A percentile compares a stretch with the other conserved stretches of the same genome.
phyloP scores from a whole-genome alignment of 1,140 invertebrate genomes.

The Zaprionus capensis region DNA sequence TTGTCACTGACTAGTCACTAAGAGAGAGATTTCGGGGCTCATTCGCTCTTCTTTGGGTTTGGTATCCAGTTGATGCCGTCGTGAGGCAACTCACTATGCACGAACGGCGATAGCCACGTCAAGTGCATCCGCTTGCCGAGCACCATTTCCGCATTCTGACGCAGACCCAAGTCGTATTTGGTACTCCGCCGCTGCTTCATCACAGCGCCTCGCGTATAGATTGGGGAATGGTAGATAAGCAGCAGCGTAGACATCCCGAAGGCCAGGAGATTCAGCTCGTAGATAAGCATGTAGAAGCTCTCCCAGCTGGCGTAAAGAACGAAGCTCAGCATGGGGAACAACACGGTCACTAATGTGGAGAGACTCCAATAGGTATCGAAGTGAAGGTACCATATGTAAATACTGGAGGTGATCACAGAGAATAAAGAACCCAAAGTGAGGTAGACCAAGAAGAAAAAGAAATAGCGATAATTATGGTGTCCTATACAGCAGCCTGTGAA shows the following conservation, averaged over 20 bases:
- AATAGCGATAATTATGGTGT: slow-evolving; percentile 95
- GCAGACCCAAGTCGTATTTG: slow-evolving; percentile 89
- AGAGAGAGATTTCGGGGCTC: slow-evolving; percentile 19
- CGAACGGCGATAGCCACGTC: slow-evolving; percentile 90
- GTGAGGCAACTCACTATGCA: slow-evolving; percentile 89
- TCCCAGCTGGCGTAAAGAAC: slow-evolving; percentile 84
- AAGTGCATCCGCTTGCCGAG: slow-evolving; percentile 92
- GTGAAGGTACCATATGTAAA: slow-evolving; percentile 87
- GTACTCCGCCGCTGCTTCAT: slow-evolving; percentile 86
- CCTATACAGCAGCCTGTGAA: slow-evolving; percentile 96
- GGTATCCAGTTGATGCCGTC: slow-evolving; percentile 90
- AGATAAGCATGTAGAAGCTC: slow-evolving; percentile 87
- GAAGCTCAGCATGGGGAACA: slow-evolving; percentile 88
- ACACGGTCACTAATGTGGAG: slow-evolving; percentile 87
- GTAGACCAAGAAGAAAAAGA: slow-evolving; percentile 92
- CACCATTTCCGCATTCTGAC: slow-evolving; percentile 88
- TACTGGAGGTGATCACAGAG: slow-evolving; percentile 88
- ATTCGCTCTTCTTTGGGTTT: slow-evolving; percentile 20
- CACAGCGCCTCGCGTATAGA: slow-evolving; percentile 87
- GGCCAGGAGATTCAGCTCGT: slow-evolving; percentile 88
- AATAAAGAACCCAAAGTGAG: slow-evolving; percentile 90
- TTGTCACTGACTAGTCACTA: slow-evolving; percentile 27
- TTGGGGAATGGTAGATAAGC: slow-evolving; percentile 88
- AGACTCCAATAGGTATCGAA: slow-evolving; percentile 85
- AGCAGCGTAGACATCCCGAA: slow-evolving; percentile 88